Base-by-base conservation (phyloP, 2,113 vertebrate genomes). In the Leptosomus discolor region DNA sequence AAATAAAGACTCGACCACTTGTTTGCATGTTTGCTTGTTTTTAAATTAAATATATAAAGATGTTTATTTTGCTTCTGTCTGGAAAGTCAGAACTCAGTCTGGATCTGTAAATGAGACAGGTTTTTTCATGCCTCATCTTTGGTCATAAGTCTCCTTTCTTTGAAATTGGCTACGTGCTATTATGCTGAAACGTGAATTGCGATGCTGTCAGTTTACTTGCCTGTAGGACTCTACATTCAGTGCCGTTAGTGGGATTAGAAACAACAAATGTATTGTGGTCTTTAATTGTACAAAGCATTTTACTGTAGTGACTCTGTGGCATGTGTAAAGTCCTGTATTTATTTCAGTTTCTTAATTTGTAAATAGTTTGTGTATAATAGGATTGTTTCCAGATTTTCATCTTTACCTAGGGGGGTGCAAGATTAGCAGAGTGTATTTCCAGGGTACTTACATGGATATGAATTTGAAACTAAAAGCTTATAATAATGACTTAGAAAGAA, bases 391-490 rank as follows among this genome's bases (percentile, higher is more conserved):
- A 34, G 6, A 11, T 65, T 82, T 81, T 78, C 8, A 2, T 82
- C 15, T 34, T 78, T 57, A 53, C 14, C 5, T 37, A 3, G 5
- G 5, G 5, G 8, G 1, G 2, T 45, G 4, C 4, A 1, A 54
- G 20, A 39, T 87, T 58, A 78, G 19, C 27, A 81, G 36, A 60
- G 11, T 65, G 4, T 65, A 21, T 80, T 86, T 69, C 4, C 60
- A 70, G n/a, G 23, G 2, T 81, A 19, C 15, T n/a, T 71, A 6
- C 26, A 54, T 50, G 8, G 29, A 29, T 76, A 32, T 27, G 18
- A 69, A 48, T 79, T 88, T 73, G 20, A 17, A 82, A 88, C 46
- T 64, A 48, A 77, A 88, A 70, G n/a, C 7, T 76, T 12, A 15
- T 50, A 30, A 10, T 75, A 60, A 53, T 85, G 15, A 61, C 30